These are phyloP conservation scores for Climacteris rufus DNA, from an alignment of 2,113 vertebrate species.

Conservation along the genomic window DNA sequence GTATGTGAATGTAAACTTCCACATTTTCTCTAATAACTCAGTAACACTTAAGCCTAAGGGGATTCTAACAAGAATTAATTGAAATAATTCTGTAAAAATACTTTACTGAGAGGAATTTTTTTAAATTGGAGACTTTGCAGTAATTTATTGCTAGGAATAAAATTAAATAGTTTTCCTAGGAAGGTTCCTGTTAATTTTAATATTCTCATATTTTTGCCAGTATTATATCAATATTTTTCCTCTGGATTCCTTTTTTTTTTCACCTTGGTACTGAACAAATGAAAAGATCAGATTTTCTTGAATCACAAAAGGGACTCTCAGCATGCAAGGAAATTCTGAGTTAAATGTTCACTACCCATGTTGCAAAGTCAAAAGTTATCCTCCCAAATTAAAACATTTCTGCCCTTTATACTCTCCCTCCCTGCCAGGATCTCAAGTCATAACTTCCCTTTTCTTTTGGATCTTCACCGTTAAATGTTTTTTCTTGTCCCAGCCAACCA, in stretches of 20 bases:
- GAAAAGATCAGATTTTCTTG: background rate
- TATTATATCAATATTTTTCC: background rate
- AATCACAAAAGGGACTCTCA: background rate
- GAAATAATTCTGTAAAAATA: background rate
- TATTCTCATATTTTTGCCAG: background rate
- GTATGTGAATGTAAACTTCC: background rate
- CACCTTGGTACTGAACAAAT: background rate
- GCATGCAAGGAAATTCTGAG: background rate
- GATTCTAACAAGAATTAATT: constrained; percentile 19
- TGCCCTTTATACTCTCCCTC: background rate
- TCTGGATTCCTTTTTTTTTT: background rate
- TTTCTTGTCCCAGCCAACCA: background rate
- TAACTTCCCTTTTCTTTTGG: background rate
- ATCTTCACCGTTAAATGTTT: background rate
- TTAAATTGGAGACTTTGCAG: background rate
- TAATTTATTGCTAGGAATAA: background rate
- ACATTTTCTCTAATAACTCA: constrained; percentile 2
- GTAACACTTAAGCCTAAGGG: constrained; percentile 1
- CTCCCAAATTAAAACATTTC: background rate
- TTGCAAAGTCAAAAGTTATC: background rate
- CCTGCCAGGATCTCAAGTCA: background rate
- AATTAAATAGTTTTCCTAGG: background rate
- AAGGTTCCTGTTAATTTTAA: background rate
- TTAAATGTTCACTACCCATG: background rate
- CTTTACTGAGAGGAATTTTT: background rate